These are phyloP conservation scores for Theristicus caerulescens DNA, from an alignment of 2,113 vertebrate species.

Conservation along the genomic window DNA sequence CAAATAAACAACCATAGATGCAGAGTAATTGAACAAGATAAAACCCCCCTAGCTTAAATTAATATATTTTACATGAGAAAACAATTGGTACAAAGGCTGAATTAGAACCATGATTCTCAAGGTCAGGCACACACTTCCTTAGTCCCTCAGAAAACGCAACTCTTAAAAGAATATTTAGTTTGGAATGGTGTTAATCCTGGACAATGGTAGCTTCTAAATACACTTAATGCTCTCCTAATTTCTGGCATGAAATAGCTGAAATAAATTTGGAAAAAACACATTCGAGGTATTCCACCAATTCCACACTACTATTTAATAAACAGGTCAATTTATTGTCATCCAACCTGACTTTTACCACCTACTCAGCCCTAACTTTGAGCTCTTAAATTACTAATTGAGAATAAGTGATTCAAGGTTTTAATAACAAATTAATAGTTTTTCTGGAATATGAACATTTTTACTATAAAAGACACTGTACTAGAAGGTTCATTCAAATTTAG, in stretches of 20 bases:
- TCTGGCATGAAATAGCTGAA: neutral
- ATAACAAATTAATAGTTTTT: neutral
- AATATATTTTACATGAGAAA: slow-evolving; percentile 1
- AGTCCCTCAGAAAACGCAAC: neutral
- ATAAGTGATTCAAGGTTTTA: neutral
- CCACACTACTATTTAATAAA: neutral
- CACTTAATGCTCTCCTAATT: neutral
- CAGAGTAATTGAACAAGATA: neutral
- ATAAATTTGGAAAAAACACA: neutral
- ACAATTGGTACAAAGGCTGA: slow-evolving; percentile 1
- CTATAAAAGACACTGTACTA: neutral
- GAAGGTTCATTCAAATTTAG: neutral
- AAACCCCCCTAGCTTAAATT: neutral
- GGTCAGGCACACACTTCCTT: neutral
- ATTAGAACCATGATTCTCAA: neutral
- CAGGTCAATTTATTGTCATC: neutral
- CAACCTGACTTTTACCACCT: neutral
- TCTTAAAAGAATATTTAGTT: neutral
- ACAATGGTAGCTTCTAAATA: neutral
- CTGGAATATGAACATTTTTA: neutral
- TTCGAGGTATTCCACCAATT: neutral
- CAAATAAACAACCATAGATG: neutral
- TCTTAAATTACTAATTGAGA: neutral
- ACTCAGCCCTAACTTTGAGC: neutral
- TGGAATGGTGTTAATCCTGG: neutral